Conservation (phyloP, 2,888 invertebrate genomes). For the Drosophila mayaguana region DNA sequence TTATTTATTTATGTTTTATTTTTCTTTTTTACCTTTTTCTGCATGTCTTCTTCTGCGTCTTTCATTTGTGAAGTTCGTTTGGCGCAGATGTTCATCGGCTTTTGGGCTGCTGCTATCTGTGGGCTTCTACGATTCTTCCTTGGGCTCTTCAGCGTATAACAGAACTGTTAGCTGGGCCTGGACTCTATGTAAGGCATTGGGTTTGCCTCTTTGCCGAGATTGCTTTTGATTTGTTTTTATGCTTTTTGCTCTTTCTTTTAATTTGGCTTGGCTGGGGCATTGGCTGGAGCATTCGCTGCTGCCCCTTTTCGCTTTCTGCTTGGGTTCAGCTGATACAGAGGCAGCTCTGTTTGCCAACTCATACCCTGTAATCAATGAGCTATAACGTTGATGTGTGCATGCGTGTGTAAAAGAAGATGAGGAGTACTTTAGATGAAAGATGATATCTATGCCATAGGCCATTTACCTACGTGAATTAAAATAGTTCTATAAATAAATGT, state of each 20-base stretch:
- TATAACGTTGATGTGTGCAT: background rate
- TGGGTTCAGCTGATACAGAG: conserved; percentile 22
- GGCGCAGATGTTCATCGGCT: conserved; percentile 56
- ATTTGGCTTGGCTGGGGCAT: background rate
- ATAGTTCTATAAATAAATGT: background rate
- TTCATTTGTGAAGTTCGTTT: conserved; percentile 34
- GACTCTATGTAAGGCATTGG: conserved; percentile 73
- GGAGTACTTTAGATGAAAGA: background rate
- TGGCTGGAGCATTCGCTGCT: conserved; percentile 2
- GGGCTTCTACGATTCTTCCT: conserved; percentile 39
- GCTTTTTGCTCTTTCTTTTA: background rate
- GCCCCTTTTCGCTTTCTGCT: conserved; percentile 52
- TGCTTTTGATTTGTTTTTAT: conserved; percentile 1
- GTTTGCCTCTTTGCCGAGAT: conserved; percentile 46
- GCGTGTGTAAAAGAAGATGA: background rate
- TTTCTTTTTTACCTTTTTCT: background rate
- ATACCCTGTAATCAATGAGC: conserved; percentile 17
- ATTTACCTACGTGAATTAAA: background rate
- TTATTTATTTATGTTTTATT: conserved; percentile 40
- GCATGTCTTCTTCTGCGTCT: conserved; percentile 23
- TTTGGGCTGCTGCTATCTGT: conserved; percentile 15
- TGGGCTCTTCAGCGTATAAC: conserved; percentile 36
- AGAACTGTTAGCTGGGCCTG: conserved; percentile 35
- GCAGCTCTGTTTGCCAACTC: background rate
- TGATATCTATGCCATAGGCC: background rate